Percentiles rank a stretch among this genome's conserved stretches.
Conservation (phyloP, 2,888 invertebrate species). For the Drosophila putrida region DNA sequence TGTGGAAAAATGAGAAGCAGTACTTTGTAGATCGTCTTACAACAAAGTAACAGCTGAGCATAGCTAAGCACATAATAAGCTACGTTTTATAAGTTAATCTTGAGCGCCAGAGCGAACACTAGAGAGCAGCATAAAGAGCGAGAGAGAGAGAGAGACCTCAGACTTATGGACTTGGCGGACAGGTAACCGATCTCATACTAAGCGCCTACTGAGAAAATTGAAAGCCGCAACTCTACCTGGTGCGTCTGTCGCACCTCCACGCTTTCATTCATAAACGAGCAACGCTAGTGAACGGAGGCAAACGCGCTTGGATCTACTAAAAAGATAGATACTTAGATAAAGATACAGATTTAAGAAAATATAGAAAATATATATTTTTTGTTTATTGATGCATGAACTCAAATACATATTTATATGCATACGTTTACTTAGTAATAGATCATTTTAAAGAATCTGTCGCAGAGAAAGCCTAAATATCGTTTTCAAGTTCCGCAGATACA, state of each 20-base stretch:
- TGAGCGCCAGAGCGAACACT: conserved; percentile 6
- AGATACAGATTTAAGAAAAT: conserved; percentile 26
- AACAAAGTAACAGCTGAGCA: conserved; percentile 67
- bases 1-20: conserved; percentile 11
- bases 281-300: conserved; percentile 84
- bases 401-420: background rate
- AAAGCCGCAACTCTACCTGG: conserved; percentile 74
- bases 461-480: conserved; percentile 53
- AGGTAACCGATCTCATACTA: conserved; percentile 50
- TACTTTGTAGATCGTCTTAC: conserved; percentile 54
- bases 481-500: conserved; percentile 48
- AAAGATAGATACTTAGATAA: conserved; percentile 14
- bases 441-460: conserved; percentile 49
- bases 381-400: conserved; percentile 4
- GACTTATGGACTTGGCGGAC: conserved; percentile 18
- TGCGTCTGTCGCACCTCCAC: conserved; percentile 69
- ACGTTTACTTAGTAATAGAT: conserved; percentile 30
- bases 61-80: conserved; percentile 15
- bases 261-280: conserved; percentile 85
- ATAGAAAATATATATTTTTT: conserved; percentile 20
- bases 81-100: too few relatives aligned
- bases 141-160: background rate
- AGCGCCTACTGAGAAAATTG: conserved; percentile 21
- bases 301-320: conserved; percentile 48
- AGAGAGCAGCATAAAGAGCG: conserved; percentile 7